Evolutionary conservation across 35 echinoderm and acorn worm genomes (phyloP), one percentile per base, ranked within the genome.

Genomic region (Nesometra sesokonis): DNA sequence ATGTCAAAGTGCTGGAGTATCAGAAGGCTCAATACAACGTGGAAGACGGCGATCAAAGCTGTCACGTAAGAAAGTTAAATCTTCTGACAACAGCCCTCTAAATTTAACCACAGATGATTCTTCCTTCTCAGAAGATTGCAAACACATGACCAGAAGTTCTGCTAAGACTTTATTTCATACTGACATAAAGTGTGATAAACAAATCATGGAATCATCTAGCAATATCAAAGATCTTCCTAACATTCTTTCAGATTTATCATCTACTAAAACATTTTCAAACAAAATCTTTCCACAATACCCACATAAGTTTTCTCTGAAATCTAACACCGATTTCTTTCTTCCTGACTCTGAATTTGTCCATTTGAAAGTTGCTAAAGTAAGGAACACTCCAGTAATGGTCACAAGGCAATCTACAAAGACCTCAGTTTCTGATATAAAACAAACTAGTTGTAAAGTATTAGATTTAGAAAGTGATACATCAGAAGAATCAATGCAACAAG

Each of bases 321-420:
- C 47, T 32, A 29, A 32, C 5, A 23, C 79, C 33, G 80, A 89
- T 76, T 89, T 89, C 83, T 80, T 57, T 32, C 80, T 89, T 33
- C 87, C 87, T 67, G 87, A 89, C 29, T 31, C 23, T 0, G 81
- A 89, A 29, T 89, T 76, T 77, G 87, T 40, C 5, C 34, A 81
- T 2, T 36, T 89, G 80, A 89, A 83, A 82, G 21, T 83, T 34
- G 40, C 30, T 23, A 89, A 89, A 83, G 33, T 81, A 13, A 30
- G 81, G 47, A 57, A 34, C 36, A 19, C 52, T 19, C 52, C 52
- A 19, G 52, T 67, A 2, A 17, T 27, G 21, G 38, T 43, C n/a
- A 15, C 39, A 67, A 67, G 52, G 21, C 52, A 67, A 27, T 67
- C 52, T 27, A 2, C 52, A 19, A 67, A 43, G 15, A 4, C 4